Percentiles rank a stretch among this genome's conserved stretches.
phyloP scores from a whole-genome alignment of 2,888 invertebrate genomes.

The Lithophane ornitopus region DNA sequence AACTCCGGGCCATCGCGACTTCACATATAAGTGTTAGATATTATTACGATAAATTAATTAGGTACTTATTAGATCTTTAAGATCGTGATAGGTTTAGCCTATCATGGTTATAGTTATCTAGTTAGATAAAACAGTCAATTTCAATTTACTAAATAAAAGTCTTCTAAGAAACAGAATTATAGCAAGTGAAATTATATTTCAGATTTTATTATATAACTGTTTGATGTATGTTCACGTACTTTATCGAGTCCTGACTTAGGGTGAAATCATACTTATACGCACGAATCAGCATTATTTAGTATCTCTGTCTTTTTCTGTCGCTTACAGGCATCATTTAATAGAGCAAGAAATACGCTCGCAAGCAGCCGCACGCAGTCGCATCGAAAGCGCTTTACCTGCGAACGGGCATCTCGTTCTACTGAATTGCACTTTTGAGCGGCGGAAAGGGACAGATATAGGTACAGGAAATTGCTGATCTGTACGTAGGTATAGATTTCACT shows the following conservation, averaged over 20 bases:
- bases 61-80: conserved; percentile 12
- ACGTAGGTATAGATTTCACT: background rate
- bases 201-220: conserved; percentile 16
- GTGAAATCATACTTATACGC: background rate
- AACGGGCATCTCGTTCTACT: background rate
- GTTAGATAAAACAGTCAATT: conserved; percentile 35
- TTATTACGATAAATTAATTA: conserved; percentile 11
- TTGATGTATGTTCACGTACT: conserved; percentile 9
- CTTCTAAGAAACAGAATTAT: conserved; percentile 1
- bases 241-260: background rate
- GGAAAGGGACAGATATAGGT: background rate
- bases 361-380: background rate
- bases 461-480: background rate
- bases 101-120: conserved; percentile 6
- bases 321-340: background rate
- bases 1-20: background rate
- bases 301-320: background rate
- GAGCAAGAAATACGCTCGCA: background rate
- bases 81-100: conserved; percentile 16
- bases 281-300: conserved; percentile 1
- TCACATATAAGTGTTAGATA: conserved; percentile 14
- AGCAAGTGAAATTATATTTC: conserved; percentile 53
- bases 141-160: conserved; percentile 10
- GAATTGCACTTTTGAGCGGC: background rate
- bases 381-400: background rate